phyloP scores from a whole-genome alignment of 2,797 vertebrate species.

The Eremophila alpestris region DNA sequence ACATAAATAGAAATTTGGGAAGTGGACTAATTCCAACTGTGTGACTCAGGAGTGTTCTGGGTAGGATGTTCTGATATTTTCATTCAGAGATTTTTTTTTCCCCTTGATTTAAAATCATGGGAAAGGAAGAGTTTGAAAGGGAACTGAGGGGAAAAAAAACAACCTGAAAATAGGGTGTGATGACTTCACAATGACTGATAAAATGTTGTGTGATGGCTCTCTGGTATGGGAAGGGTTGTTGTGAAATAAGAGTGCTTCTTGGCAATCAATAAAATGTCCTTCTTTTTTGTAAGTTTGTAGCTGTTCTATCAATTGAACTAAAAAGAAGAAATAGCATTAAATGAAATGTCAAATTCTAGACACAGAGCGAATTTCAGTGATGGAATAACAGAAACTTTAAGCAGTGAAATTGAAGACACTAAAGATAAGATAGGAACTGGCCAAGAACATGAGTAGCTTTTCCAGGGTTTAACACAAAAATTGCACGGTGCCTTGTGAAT shows the following conservation, averaged over 20 bases:
- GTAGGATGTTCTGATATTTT: background rate
- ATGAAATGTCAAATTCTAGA: background rate
- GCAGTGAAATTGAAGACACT: background rate
- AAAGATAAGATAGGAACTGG: background rate
- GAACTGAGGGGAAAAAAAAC: accelerated
- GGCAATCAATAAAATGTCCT: background rate
- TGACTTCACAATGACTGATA: background rate
- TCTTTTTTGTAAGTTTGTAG: background rate
- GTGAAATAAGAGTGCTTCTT: background rate
- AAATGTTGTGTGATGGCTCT: background rate
- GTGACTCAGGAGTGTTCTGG: background rate
- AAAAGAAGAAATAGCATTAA: background rate
- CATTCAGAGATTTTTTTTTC: background rate
- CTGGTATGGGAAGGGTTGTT: background rate
- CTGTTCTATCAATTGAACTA: background rate
- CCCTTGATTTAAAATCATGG: background rate
- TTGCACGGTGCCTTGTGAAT: background rate
- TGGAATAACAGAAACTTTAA: background rate
- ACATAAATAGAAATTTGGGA: background rate
- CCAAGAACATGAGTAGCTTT: background rate
- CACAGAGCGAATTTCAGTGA: background rate
- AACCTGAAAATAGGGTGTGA: background rate
- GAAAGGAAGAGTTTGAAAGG: background rate
- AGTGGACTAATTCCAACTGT: background rate
- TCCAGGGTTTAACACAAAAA: background rate